Percentiles rank a stretch among this genome's conserved stretches.
Evolutionary conservation across 1,140 invertebrate genomes (phyloP).

Genomic region (Drosophila ironensis): DNA sequence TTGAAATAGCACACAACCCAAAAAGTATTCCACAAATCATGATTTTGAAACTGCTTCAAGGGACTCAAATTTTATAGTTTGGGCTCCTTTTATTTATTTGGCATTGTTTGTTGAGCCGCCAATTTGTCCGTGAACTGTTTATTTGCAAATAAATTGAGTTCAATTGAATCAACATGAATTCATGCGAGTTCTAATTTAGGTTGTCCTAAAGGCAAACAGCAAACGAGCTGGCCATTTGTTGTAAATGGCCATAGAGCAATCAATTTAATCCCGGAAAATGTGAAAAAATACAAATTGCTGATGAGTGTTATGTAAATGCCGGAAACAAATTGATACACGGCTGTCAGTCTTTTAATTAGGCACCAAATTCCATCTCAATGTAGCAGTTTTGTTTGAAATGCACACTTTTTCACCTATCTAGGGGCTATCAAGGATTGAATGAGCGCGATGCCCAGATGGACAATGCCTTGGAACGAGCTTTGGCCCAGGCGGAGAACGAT

Average conservation of each 20-base stretch:
- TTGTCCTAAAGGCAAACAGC: neutral
- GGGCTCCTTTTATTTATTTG: too few species aligned
- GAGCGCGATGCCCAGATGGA: slow-evolving; percentile 82
- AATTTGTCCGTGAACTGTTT: neutral
- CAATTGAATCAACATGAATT: slow-evolving; percentile 8
- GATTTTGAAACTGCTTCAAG: too few species aligned
- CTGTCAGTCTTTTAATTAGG: slow-evolving; percentile 58
- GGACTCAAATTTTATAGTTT: too few species aligned
- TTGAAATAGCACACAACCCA: slow-evolving; percentile 22
- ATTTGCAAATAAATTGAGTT: slow-evolving; percentile 11
- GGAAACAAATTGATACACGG: slow-evolving; percentile 46
- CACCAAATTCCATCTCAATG: slow-evolving; percentile 32
- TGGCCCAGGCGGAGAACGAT: slow-evolving; percentile 87
- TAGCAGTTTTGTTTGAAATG: slow-evolving; percentile 32
- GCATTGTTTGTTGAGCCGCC: neutral
- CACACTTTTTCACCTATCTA: slow-evolving; percentile 26
- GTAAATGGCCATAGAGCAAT: slow-evolving; percentile 20
- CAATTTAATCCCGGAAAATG: slow-evolving; percentile 9
- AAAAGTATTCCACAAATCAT: slow-evolving; percentile 7
- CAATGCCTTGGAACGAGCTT: slow-evolving; percentile 84
- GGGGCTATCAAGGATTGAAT: slow-evolving; percentile 61
- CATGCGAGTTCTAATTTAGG: slow-evolving; percentile 1
- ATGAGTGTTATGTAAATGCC: slow-evolving; percentile 29
- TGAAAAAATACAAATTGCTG: neutral
- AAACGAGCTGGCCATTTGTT: slow-evolving; percentile 23